Evolutionary conservation across 2,113 vertebrate species (phyloP).

Genomic region (Crocuta crocuta): DNA sequence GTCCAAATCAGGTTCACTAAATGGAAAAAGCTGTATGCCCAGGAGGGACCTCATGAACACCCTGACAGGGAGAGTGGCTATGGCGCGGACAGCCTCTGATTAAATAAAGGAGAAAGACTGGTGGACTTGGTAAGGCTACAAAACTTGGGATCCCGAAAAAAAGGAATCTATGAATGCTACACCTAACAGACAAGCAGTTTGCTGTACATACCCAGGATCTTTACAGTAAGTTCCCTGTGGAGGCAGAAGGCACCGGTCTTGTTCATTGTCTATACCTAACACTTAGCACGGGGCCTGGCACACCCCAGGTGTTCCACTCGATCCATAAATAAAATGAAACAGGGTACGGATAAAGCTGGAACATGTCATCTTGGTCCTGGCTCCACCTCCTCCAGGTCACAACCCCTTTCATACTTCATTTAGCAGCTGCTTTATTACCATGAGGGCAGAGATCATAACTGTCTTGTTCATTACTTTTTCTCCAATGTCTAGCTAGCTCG

Average conservation of each 20-base stretch:
- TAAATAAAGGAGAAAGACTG: background rate
- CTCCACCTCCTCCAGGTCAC: background rate
- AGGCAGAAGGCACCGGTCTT: background rate
- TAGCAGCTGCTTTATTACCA: background rate
- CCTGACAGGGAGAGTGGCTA: background rate
- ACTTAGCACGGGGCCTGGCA: background rate
- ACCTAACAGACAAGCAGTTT: background rate
- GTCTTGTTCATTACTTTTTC: background rate
- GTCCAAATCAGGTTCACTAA: background rate
- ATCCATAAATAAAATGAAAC: background rate
- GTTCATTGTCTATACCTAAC: background rate
- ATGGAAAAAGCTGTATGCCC: background rate
- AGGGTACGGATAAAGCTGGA: background rate
- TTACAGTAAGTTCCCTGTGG: background rate
- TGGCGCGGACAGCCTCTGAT: background rate
- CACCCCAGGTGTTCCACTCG: background rate
- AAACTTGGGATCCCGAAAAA: background rate
- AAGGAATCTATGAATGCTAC: background rate
- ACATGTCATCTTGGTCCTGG: rapidly evolving
- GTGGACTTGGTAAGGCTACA: background rate
- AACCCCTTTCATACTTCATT: background rate
- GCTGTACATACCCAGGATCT: background rate
- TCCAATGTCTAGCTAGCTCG: background rate
- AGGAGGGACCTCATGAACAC: background rate
- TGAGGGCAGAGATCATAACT: background rate